These are phyloP conservation scores for Polylopha cassiicola DNA, from an alignment of 2,888 invertebrate genomes.

Conservation along the genomic window DNA sequence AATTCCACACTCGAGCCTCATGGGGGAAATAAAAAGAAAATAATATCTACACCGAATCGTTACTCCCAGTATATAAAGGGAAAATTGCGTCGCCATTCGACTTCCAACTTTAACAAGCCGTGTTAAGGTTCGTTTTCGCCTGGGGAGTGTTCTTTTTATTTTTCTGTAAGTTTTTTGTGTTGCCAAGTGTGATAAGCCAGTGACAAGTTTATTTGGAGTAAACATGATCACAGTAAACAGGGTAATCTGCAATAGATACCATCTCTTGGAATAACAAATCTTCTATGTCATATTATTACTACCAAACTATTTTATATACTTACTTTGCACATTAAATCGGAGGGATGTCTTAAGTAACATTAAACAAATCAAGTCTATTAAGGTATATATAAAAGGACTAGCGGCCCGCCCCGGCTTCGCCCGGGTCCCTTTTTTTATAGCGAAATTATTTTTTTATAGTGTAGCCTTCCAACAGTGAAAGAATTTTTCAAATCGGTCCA, in stretches of 20 bases:
- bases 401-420: too few species aligned
- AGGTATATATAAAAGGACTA: too few species aligned
- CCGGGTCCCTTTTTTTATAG: too few species aligned
- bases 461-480: too few species aligned
- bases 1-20: conserved; percentile 8
- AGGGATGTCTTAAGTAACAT: too few species aligned
- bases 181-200: conserved; percentile 18
- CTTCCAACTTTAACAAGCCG: background rate
- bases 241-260: background rate
- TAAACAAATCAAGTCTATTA: too few species aligned
- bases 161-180: conserved; percentile 9
- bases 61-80: conserved; percentile 8
- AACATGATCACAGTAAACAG: conserved; percentile 4
- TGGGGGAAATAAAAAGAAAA: conserved; percentile 19
- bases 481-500: too few species aligned
- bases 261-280: too few species aligned
- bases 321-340: too few species aligned
- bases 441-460: too few species aligned
- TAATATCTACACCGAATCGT: conserved; percentile 16
- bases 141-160: background rate
- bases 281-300: too few species aligned
- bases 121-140: background rate
- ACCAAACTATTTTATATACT: too few species aligned
- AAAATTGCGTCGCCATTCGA: background rate
- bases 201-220: conserved; percentile 14